phyloP scores from a whole-genome alignment of 2,888 invertebrate species.

The Dryococelus australis region DNA sequence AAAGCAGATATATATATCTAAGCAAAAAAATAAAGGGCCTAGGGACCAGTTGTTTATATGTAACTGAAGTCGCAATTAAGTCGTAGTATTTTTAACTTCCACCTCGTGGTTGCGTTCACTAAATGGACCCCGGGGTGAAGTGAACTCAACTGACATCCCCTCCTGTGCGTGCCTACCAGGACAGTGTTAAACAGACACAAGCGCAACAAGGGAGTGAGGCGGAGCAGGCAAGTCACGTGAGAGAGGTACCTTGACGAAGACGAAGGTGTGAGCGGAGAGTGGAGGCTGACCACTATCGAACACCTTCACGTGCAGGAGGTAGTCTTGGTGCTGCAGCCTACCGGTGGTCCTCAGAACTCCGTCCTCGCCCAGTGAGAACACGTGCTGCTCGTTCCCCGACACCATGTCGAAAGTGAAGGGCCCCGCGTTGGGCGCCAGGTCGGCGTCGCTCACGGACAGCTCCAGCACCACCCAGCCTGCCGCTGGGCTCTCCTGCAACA shows the following conservation, averaged over 20 bases:
- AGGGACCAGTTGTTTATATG: too few species aligned
- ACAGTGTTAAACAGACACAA: too few species aligned
- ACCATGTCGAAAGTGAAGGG: constrained; percentile 63
- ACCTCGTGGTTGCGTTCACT: too few species aligned
- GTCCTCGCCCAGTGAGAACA: constrained; percentile 58
- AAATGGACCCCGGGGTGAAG: too few species aligned
- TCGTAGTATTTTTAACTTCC: too few species aligned
- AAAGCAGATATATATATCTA: too few species aligned
- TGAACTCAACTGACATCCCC: too few species aligned
- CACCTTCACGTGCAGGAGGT: constrained; percentile 59
- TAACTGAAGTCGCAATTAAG: too few species aligned
- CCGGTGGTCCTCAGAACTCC: constrained; percentile 59
- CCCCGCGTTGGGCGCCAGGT: constrained; percentile 61
- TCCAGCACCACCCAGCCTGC: constrained; percentile 60
- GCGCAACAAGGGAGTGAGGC: too few species aligned
- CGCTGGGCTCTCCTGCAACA: constrained; percentile 59
- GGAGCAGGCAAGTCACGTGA: too few species aligned
- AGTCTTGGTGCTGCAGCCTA: constrained; percentile 57
- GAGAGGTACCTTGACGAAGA: constrained; percentile 54
- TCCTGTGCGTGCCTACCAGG: too few species aligned
- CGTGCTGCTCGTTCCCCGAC: constrained; percentile 59
- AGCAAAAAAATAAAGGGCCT: too few species aligned
- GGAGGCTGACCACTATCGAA: constrained; percentile 63
- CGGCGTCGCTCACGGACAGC: constrained; percentile 62
- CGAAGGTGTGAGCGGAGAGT: constrained; percentile 59